Evolutionary conservation across 2,113 vertebrate species (phyloP).

Genomic region (Scophthalmus maximus): DNA sequence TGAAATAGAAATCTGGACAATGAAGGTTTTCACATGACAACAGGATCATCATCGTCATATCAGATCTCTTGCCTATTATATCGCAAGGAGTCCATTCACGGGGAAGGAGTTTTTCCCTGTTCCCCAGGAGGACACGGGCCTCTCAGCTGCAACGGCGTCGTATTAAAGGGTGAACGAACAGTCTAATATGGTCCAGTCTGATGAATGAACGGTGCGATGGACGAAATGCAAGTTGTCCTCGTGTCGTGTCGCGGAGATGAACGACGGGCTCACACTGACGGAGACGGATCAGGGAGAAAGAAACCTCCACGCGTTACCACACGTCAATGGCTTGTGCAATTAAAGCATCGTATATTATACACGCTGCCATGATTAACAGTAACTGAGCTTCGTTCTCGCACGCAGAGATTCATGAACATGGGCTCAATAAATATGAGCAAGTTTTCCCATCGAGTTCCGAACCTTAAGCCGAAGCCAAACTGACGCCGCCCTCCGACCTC

Average conservation of each 20-base stretch:
- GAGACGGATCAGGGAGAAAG: slow-evolving; percentile 30
- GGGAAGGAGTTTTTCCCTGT: slow-evolving; percentile 23
- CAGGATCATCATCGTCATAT: background rate
- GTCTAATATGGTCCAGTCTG: slow-evolving; percentile 44
- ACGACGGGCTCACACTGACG: slow-evolving; percentile 31
- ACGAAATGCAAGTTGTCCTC: slow-evolving; percentile 37
- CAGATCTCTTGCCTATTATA: background rate
- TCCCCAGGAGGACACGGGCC: slow-evolving; percentile 20
- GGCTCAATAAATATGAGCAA: slow-evolving; percentile 28
- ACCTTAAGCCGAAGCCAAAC: slow-evolving; percentile 36
- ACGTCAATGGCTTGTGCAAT: slow-evolving; percentile 31
- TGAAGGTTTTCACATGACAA: background rate
- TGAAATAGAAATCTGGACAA: background rate
- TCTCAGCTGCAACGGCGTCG: slow-evolving; percentile 33
- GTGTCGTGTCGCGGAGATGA: slow-evolving; percentile 39
- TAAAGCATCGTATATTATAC: background rate
- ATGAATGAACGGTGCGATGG: slow-evolving; percentile 33
- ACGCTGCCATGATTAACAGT: background rate
- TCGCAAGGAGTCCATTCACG: background rate
- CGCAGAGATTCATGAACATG: background rate
- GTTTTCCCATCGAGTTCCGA: background rate
- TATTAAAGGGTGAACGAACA: slow-evolving; percentile 41
- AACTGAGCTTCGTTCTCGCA: background rate
- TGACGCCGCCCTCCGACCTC: slow-evolving; percentile 24
- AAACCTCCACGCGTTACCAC: slow-evolving; percentile 25